Evolutionary conservation across 1,140 invertebrate genomes (phyloP).

Genomic region (Drosophila lini): DNA sequence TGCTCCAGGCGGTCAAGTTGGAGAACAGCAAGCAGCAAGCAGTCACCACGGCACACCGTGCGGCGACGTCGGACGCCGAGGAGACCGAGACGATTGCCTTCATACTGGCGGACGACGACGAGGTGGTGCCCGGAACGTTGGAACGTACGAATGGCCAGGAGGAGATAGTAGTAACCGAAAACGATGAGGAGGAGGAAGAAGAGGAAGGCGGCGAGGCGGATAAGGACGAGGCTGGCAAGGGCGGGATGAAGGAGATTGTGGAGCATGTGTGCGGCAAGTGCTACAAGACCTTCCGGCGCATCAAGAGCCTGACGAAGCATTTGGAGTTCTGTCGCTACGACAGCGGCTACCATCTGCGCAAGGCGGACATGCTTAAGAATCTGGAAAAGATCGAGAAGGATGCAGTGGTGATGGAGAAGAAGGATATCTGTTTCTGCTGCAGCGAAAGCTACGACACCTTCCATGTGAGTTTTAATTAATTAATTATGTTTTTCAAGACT

Average conservation of each 20-base stretch:
- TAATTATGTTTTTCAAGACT: background rate
- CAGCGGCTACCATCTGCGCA: constrained; percentile 77
- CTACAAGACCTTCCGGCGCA: constrained; percentile 76
- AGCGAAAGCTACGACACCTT: constrained; percentile 81
- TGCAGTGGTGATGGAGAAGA: constrained; percentile 76
- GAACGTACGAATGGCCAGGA: constrained; percentile 39
- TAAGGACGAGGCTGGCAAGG: constrained; percentile 18
- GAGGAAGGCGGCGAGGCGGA: constrained; percentile 56
- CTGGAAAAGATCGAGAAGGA: constrained; percentile 83
- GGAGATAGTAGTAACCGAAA: constrained; percentile 59
- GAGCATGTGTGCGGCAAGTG: constrained; percentile 83
- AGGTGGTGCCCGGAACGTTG: constrained; percentile 35
- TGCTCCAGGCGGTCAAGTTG: constrained; percentile 67
- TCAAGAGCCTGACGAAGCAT: constrained; percentile 79
- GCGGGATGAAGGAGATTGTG: constrained; percentile 71
- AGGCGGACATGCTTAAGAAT: constrained; percentile 80
- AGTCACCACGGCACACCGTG: constrained; percentile 28
- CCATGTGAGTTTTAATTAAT: constrained; percentile 56
- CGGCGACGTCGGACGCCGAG: constrained; percentile 32
- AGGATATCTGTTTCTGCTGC: constrained; percentile 82
- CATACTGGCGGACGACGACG: constrained; percentile 67
- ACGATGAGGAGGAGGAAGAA: constrained; percentile 33
- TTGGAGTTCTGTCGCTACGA: constrained; percentile 80
- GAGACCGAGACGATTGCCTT: constrained; percentile 73
- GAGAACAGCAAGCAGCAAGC: constrained; percentile 63